Base-by-base conservation (phyloP, 1,140 invertebrate species). In the Drosophila orena region DNA sequence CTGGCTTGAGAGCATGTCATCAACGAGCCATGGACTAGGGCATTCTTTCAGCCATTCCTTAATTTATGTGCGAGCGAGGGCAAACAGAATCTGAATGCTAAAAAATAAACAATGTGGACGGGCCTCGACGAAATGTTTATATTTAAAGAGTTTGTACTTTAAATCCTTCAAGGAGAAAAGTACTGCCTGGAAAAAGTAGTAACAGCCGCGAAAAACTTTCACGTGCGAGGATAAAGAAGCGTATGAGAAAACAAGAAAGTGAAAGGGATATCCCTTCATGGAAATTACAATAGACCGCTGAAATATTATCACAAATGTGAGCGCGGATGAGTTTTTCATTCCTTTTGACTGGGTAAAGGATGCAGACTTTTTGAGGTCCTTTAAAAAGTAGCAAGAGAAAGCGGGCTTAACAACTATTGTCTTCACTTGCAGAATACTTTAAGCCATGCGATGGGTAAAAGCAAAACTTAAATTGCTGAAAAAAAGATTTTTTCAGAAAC, bases 21-120 rank as follows among this genome's bases (percentile, higher is more conserved):
- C 52, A 43, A 40, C 20, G 55, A 56, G 24, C 37, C n/a, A 50
- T 43, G 74, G 74, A 56, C 54, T 38, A 14, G 22, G 46, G 47
- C 22, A 69, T 79, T 73, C 75, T 86, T 81, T 77, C 84, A 86
- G 77, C 83, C 79, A 88, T 76, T 88, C 79, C 84, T 83, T 88
- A 88, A 88, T 88, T 88, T 88, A 88, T 88, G 84, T 83, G 79
- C 75, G 57, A 55, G 59, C 62, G 35, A 65, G 60, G 8, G 64
- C 74, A 79, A 70, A 57, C 68, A 79, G 24, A 83, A 71, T 73
- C 43, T 79, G 80, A 75, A 79, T 84, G 70, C 27, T 35, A 66
- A 50, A 75, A 56, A 61, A 46, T 57, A 83, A 83, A 84, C 80
- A 83, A 65, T 65, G 60, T 46, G 34, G 43, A 43, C 38, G 80